Evolutionary conservation across 2,113 vertebrate species (phyloP).

Genomic region (Lophius piscatorius): DNA sequence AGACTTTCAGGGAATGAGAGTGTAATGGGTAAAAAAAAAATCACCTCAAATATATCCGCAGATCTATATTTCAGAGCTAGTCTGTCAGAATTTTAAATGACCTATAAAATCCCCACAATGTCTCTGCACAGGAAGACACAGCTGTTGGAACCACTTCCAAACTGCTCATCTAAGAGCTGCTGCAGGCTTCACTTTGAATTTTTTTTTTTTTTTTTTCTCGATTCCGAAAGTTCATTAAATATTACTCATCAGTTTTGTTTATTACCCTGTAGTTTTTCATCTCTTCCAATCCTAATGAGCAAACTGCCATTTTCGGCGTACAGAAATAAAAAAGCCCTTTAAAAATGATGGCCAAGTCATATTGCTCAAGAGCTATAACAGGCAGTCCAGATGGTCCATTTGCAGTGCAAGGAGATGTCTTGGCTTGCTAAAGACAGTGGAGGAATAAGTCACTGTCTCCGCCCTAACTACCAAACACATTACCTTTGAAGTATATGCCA

Average conservation of each 20-base stretch:
- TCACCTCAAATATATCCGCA: constrained; percentile 48
- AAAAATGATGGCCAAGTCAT: constrained; percentile 67
- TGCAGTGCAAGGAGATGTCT: constrained; percentile 42
- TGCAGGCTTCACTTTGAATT: constrained; percentile 4
- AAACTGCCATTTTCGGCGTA: constrained; percentile 56
- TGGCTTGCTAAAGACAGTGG: constrained; percentile 45
- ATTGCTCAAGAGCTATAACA: constrained; percentile 61
- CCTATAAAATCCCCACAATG: constrained; percentile 42
- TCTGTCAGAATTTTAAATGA: constrained; percentile 58
- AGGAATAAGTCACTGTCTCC: constrained; percentile 72
- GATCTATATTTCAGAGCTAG: constrained; percentile 55
- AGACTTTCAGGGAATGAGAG: background rate
- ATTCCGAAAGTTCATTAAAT: constrained; percentile 51
- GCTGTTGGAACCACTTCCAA: constrained; percentile 21
- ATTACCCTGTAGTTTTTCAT: constrained; percentile 62
- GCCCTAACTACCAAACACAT: constrained; percentile 73
- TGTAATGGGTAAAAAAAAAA: background rate
- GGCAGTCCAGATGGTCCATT: constrained; percentile 76
- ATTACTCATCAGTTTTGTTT: constrained; percentile 60
- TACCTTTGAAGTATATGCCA: constrained; percentile 70
- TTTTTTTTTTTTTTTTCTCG: constrained; percentile 2
- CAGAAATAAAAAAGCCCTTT: constrained; percentile 55
- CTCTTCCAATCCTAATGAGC: constrained; percentile 52
- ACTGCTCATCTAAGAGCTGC: constrained; percentile 4
- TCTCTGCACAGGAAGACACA: constrained; percentile 31